A percentile compares a stretch with the other conserved stretches of the same genome.
Evolutionary conservation across 2,888 invertebrate species (phyloP).

Genomic region (Epistrophella euchroma): DNA sequence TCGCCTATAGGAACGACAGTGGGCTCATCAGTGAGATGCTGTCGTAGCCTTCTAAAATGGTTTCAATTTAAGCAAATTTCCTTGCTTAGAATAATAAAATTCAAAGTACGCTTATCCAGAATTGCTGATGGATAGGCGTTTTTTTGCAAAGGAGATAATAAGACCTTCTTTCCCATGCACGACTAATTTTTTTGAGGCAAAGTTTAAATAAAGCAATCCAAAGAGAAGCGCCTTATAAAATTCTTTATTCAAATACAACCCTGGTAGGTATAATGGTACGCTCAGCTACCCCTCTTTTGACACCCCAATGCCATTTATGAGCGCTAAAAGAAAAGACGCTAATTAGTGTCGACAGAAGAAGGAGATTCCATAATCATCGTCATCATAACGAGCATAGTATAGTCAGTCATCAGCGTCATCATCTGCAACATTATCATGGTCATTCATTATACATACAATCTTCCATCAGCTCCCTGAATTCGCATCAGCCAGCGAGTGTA

Average conservation of each 20-base stretch:
- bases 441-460: slow-evolving; percentile 51
- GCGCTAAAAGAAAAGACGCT: slow-evolving; percentile 66
- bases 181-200: too few species aligned
- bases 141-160: too few species aligned
- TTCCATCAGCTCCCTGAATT: slow-evolving; percentile 52
- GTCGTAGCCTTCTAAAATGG: too few species aligned
- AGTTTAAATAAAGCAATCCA: too few species aligned
- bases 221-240: slow-evolving; percentile 17
- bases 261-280: too few species aligned
- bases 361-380: slow-evolving; percentile 63
- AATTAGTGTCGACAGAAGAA: slow-evolving; percentile 75
- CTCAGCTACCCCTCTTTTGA: slow-evolving; percentile 58
- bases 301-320: slow-evolving; percentile 63
- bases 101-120: too few species aligned
- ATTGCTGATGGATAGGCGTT: too few species aligned
- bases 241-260: not conserved
- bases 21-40: too few species aligned
- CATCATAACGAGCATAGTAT: slow-evolving; percentile 20
- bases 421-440: slow-evolving; percentile 64
- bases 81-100: too few species aligned
- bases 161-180: too few species aligned
- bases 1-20: too few species aligned
- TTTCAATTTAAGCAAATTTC: too few species aligned
- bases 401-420: slow-evolving; percentile 50
- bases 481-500: not conserved